A percentile compares a stretch with the other conserved stretches of the same genome.
These are phyloP conservation scores for Tetramorium parvispinum DNA, from an alignment of 1,140 invertebrate genomes.

Conservation along the genomic window DNA sequence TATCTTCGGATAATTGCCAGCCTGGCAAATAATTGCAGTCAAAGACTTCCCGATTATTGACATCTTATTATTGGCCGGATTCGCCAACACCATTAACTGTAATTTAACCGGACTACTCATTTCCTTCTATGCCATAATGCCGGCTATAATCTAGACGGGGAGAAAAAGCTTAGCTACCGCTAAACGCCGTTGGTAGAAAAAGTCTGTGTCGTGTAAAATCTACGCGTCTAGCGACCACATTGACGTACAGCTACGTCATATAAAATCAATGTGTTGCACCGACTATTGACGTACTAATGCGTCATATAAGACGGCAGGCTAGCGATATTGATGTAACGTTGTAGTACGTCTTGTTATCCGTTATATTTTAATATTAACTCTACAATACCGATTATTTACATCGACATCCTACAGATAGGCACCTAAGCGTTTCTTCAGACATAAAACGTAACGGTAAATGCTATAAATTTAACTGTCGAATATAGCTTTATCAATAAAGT, in stretches of 20 bases:
- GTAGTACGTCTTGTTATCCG: slow-evolving; percentile 9
- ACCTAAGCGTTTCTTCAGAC: not conserved
- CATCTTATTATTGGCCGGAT: slow-evolving; percentile 31
- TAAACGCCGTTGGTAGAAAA: slow-evolving; percentile 10
- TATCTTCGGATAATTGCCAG: not conserved
- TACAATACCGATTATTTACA: slow-evolving; percentile 33
- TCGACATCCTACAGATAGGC: not conserved
- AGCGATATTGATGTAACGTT: slow-evolving; percentile 44
- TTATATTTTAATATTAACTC: slow-evolving; percentile 39
- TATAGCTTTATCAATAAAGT: not conserved
- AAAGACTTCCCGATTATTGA: slow-evolving; percentile 1
- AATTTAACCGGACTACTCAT: not conserved
- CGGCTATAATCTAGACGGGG: not conserved
- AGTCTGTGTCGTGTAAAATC: not conserved
- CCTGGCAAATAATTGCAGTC: slow-evolving; percentile 18
- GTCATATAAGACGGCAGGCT: slow-evolving; percentile 20
- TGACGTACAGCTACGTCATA: slow-evolving; percentile 67
- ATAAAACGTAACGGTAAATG: slow-evolving; percentile 44
- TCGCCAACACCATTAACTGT: slow-evolving; percentile 11
- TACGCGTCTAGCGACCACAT: slow-evolving; percentile 33
- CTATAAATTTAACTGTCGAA: slow-evolving; percentile 16
- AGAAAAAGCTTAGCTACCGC: not conserved
- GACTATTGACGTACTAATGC: slow-evolving; percentile 50
- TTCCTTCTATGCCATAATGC: not conserved
- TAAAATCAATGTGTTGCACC: slow-evolving; percentile 56